Evolutionary conservation across 2,113 vertebrate species (phyloP).

Genomic region (Myotis davidii): DNA sequence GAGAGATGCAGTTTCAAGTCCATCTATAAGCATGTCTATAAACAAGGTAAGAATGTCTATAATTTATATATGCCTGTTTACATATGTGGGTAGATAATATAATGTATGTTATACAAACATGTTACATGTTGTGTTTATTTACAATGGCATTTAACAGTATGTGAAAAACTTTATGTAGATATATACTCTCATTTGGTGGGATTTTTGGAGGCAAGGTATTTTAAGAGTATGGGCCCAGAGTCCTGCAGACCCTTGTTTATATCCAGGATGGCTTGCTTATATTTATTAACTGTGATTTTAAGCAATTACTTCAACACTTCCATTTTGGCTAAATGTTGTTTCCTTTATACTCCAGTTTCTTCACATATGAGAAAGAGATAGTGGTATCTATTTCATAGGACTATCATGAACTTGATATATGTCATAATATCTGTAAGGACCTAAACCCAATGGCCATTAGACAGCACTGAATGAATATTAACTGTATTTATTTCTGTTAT

Average conservation of each 20-base stretch:
- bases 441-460: background rate
- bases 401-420: background rate
- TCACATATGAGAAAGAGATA: background rate
- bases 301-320: background rate
- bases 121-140: background rate
- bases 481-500: background rate
- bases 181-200: background rate
- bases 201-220: background rate
- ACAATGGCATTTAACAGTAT: background rate
- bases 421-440: background rate
- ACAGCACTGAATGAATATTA: background rate
- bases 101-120: background rate
- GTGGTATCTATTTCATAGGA: background rate
- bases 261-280: background rate
- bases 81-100: background rate
- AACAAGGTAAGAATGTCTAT: background rate
- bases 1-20: background rate
- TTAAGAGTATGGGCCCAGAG: background rate
- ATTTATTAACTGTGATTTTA: background rate
- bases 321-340: background rate
- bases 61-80: background rate
- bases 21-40: background rate
- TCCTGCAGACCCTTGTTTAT: background rate
- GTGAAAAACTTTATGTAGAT: background rate
- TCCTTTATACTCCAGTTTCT: background rate